Evolutionary conservation across 1,140 invertebrate genomes (phyloP), one percentile per base, ranked within the genome.

Genomic region (Brachionus paranguensis): DNA sequence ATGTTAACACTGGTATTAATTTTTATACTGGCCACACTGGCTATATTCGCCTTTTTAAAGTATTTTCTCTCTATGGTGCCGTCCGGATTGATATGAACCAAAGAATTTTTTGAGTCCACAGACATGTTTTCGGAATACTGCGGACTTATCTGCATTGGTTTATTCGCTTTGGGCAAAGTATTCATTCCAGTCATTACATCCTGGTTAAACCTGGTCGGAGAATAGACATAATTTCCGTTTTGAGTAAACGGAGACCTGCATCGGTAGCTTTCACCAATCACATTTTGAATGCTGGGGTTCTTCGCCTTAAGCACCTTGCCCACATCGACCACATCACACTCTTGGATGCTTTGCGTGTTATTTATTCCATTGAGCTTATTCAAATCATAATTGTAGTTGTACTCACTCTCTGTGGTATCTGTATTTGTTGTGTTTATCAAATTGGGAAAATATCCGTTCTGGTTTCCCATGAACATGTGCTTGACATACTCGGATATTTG

Each of bases 311-410:
- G 33, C 0, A 76, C 72, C 50, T 76, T 45, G 17, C 72, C 72
- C 11, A 76, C 72, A 76, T 76, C 72, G 43, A 76, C 72, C 20
- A 76, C 72, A 76, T 76, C 72, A 50, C 72, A 76, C 27, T 76
- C 72, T 50, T 47, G 43, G 27, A 76, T 76, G 8, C 43, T 50
- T 27, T 76, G 41, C 11, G 72, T 76, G 47, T 76, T 76, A 53
- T 76, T 76, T 50, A 50, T 76, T n/a, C 17, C 37, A 14, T 50
- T 76, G 27, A 50, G n/a, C n/a, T 50, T 76, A 37, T 76, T 76
- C 43, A 76, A 76, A 29, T 76, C 72, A 50, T 76, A 76, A 29
- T 76, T 76, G 10, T 76, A 76, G 43, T 76, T 76, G 11, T 76
- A 76, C 27, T 76, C 72, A 27, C 72, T 76, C 27, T 76, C 72